Percentiles rank a stretch among this genome's conserved stretches.
Conservation (phyloP, 2,888 invertebrate species). For the Troides oblongomaculatus region DNA sequence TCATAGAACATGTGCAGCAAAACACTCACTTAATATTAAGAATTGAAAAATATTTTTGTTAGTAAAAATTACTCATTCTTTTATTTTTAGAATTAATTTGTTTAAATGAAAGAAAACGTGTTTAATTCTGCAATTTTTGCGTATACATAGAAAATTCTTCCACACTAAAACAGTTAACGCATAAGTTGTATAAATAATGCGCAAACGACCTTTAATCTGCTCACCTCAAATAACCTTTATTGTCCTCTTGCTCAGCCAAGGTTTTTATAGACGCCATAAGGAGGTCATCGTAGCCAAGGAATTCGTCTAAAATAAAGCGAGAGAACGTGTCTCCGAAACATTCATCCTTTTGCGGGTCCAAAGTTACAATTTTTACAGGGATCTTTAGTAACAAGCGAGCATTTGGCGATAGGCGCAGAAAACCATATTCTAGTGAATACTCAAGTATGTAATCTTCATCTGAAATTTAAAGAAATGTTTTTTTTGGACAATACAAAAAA, state of each 20-base stretch:
- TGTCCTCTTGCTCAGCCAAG: conserved; percentile 96
- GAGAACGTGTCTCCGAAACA: conserved; percentile 98
- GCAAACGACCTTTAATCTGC: conserved; percentile 3
- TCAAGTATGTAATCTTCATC: conserved; percentile 98
- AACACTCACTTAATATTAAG: no score
- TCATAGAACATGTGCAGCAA: no score
- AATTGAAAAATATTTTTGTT: no score
- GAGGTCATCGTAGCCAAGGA: conserved; percentile 98
- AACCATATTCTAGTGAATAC: conserved; percentile 98
- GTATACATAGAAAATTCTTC: no score
- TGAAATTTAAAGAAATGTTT: conserved; percentile 39
- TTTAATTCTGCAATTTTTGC: no score
- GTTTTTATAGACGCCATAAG: conserved; percentile 98
- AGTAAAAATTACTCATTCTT: no score
- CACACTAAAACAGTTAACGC: no score
- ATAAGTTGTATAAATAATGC: no score
- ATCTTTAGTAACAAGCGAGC: conserved; percentile 94
- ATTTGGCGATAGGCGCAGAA: conserved; percentile 92
- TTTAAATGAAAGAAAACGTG: no score
- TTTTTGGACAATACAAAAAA: no score
- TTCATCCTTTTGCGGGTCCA: conserved; percentile 92
- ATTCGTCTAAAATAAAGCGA: conserved; percentile 92
- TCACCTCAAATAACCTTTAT: conserved; percentile 94
- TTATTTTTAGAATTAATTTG: no score
- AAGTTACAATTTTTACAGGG: conserved; percentile 91